These are phyloP conservation scores for Typhlomys cinereus DNA, from an alignment of 2,113 vertebrate genomes.

Conservation along the genomic window DNA sequence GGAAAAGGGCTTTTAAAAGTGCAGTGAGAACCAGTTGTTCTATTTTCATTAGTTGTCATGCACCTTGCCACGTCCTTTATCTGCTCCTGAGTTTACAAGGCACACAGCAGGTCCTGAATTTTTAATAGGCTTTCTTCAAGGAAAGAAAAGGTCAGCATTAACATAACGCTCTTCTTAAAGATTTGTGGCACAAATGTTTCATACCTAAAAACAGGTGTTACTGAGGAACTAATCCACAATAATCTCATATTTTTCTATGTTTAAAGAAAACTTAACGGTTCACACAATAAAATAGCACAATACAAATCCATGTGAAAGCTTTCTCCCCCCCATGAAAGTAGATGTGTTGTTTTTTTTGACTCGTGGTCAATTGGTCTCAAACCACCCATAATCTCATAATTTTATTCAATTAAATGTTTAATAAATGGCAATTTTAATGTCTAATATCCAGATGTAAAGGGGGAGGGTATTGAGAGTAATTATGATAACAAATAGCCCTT, in stretches of 20 bases:
- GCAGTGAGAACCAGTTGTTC: constrained; percentile 64
- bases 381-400: not conserved
- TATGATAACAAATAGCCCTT: not conserved
- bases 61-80: constrained; percentile 81
- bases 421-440: not conserved
- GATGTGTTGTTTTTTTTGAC: not conserved
- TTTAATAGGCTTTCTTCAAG: constrained; percentile 84
- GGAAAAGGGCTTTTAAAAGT: constrained; percentile 44
- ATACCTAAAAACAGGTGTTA: constrained; percentile 83
- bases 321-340: constrained; percentile 25
- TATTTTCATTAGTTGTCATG: constrained; percentile 80
- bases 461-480: not conserved
- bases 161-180: constrained; percentile 86
- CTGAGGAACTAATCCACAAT: constrained; percentile 71
- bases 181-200: constrained; percentile 83
- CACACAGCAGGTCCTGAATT: constrained; percentile 85
- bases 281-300: constrained; percentile 38
- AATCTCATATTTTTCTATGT: constrained; percentile 63
- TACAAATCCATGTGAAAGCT: constrained; percentile 43
- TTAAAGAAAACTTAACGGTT: constrained; percentile 65
- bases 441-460: not conserved
- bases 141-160: constrained; percentile 88
- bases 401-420: constrained; percentile 41
- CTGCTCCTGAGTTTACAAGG: constrained; percentile 83
- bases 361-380: not conserved